Evolutionary conservation across 2,797 vertebrate species (phyloP), one percentile per base, ranked within the genome.

Genomic region (Manis pentadactyla): DNA sequence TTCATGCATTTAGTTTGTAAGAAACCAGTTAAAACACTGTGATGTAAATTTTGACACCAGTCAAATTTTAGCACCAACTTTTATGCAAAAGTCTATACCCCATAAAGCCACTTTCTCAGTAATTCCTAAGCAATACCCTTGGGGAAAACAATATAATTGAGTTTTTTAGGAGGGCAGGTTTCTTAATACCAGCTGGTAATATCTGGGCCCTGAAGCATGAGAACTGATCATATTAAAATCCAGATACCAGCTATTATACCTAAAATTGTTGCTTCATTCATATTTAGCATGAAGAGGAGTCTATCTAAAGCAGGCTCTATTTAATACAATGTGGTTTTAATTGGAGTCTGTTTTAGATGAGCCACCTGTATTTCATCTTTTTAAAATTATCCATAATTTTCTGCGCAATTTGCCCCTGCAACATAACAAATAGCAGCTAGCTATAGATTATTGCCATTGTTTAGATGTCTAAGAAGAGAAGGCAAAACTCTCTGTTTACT

Each of bases 241-340:
- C 97, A 97, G 96, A 97, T 96, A 97, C 97, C 94, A 95, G 96
- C 95, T 96, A 98, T 97, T 97, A 97, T 87, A 96, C 77, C 97
- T 94, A 95, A 97, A 97, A 97, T 97, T 93, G 91, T 94, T 97
- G 79, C 93, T 97, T 95, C 96, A 94, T 94, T 97, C 84, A 96
- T 95, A 97, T 78, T 97, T 93, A 97, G 96, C 97, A 98, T 97
- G 95, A 96, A 97, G 97, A 97, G 51, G 88, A 97, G 88, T 83
- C 97, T 96, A 79, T 96, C 93, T 96, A 86, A 96, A 94, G 86
- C 97, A 97, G 96, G 78, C 95, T 94, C 95, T 97, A 97, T 94
- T 97, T 97, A 97, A 97, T 98, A 97, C 97, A 97, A 98, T 97
- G 97, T 98, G 97, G 97, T 97, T 97, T 98, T 98, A 98, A 98